A percentile compares a stretch with the other conserved stretches of the same genome.
phyloP scores from a whole-genome alignment of 2,797 vertebrate species.

The Austrolebias charrua region DNA sequence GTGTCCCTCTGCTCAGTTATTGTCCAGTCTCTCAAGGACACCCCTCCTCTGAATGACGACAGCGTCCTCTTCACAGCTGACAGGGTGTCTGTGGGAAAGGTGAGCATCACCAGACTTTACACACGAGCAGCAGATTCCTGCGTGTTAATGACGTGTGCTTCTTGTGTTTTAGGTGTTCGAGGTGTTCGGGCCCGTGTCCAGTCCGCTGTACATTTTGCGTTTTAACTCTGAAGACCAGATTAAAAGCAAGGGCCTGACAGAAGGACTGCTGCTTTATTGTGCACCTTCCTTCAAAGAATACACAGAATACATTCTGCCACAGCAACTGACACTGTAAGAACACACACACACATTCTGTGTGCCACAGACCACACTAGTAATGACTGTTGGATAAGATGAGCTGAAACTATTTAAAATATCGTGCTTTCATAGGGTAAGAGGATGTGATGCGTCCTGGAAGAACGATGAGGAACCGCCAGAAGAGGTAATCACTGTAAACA shows the following conservation, averaged over 20 bases:
- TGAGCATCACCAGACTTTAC: constrained; percentile 46
- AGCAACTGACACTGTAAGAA: constrained; percentile 86
- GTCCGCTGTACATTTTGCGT: constrained; percentile 89
- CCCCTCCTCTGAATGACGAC: constrained; percentile 88
- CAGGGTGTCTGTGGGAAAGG: constrained; percentile 87
- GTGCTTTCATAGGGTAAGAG: constrained; percentile 78
- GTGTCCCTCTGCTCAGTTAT: constrained; percentile 80
- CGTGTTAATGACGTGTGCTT: neutral
- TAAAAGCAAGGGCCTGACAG: constrained; percentile 78
- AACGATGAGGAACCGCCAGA: constrained; percentile 92
- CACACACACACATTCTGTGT: neutral
- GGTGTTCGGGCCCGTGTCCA: constrained; percentile 90
- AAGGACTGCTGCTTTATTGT: constrained; percentile 85
- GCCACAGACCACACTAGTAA: neutral
- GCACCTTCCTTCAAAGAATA: constrained; percentile 87
- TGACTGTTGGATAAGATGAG: neutral
- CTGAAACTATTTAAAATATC: neutral
- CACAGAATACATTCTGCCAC: constrained; percentile 90
- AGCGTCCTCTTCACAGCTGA: constrained; percentile 89
- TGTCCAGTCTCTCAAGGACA: constrained; percentile 87
- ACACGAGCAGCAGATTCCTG: neutral
- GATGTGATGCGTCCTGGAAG: constrained; percentile 96
- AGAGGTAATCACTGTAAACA: constrained; percentile 82
- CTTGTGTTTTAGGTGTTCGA: constrained; percentile 86
- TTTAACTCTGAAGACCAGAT: constrained; percentile 87